Conservation (phyloP, 2,113 vertebrate species). For the Callaeas wilsoni region DNA sequence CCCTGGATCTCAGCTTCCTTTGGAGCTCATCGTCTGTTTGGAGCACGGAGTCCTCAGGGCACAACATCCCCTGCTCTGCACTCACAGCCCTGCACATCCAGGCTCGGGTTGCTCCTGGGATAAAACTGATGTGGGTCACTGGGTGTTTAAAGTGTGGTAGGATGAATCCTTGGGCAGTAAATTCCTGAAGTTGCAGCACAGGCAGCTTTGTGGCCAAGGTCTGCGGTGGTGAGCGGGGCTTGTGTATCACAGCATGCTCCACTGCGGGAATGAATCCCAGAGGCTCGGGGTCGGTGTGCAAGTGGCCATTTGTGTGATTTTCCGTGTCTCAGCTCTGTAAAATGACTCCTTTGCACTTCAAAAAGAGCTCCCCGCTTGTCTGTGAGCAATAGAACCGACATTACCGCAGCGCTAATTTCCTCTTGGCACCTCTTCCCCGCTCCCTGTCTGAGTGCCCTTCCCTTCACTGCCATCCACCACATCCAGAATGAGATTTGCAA, state of each 20-base stretch:
- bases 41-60: neutral
- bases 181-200: neutral
- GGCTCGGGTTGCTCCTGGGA: neutral
- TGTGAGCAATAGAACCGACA: neutral
- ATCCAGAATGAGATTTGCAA: neutral
- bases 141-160: neutral
- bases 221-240: neutral
- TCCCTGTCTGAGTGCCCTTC: neutral
- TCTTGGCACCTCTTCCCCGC: neutral
- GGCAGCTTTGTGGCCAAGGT: neutral
- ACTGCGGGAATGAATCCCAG: neutral
- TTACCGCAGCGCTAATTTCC: neutral
- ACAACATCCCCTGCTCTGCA: neutral
- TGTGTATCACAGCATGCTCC: neutral
- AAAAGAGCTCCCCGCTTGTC: neutral
- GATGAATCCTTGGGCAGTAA: neutral
- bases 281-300: neutral
- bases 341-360: fast-evolving
- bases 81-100: neutral
- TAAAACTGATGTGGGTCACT: neutral
- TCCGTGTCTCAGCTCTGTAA: neutral
- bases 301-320: neutral
- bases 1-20: neutral
- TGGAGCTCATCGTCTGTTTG: neutral
- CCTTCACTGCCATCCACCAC: neutral